A percentile compares a stretch with the other conserved stretches of the same genome.
Evolutionary conservation across 2,888 invertebrate species (phyloP).

Genomic region (Cheilosia scutellata): DNA sequence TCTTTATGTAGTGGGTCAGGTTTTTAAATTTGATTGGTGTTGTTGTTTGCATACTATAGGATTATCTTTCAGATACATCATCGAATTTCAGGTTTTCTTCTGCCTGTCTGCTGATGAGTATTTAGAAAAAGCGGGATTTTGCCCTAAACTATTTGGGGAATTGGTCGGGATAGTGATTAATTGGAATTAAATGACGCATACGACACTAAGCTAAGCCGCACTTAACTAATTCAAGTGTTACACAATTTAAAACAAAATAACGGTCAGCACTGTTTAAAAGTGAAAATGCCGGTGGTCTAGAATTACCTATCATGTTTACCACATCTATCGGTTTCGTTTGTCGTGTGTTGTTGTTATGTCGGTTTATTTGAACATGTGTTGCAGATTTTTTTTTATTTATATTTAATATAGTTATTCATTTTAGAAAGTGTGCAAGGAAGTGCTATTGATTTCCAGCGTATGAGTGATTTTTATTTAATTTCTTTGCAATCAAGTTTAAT

Average conservation of each 20-base stretch:
- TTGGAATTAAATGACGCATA: slow-evolving; percentile 43
- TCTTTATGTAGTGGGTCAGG: slow-evolving; percentile 67
- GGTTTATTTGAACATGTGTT: slow-evolving; percentile 25
- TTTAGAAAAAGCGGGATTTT: slow-evolving; percentile 28
- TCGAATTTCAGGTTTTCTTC: slow-evolving; percentile 57
- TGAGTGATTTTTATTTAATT: slow-evolving; percentile 9
- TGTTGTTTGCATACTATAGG: slow-evolving; percentile 13
- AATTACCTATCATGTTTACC: slow-evolving; percentile 23
- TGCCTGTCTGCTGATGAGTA: neutral
- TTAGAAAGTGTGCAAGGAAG: slow-evolving; percentile 34
- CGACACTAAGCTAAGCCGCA: neutral
- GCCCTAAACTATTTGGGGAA: slow-evolving; percentile 12
- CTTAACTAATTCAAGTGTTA: neutral
- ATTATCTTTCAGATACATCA: slow-evolving; percentile 17
- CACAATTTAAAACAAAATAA: neutral
- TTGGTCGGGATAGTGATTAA: slow-evolving; percentile 26
- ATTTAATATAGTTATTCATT: slow-evolving; percentile 9
- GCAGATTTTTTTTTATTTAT: neutral
- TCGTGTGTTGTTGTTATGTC: slow-evolving; percentile 7
- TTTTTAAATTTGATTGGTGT: slow-evolving; percentile 38
- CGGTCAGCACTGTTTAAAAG: slow-evolving; percentile 29
- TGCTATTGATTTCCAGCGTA: slow-evolving; percentile 10
- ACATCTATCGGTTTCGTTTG: neutral
- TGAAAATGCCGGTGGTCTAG: slow-evolving; percentile 42
- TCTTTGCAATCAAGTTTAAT: slow-evolving; percentile 11